Conservation (phyloP, 2,888 invertebrate genomes). For the Spatulosminthurus flaviceps region DNA sequence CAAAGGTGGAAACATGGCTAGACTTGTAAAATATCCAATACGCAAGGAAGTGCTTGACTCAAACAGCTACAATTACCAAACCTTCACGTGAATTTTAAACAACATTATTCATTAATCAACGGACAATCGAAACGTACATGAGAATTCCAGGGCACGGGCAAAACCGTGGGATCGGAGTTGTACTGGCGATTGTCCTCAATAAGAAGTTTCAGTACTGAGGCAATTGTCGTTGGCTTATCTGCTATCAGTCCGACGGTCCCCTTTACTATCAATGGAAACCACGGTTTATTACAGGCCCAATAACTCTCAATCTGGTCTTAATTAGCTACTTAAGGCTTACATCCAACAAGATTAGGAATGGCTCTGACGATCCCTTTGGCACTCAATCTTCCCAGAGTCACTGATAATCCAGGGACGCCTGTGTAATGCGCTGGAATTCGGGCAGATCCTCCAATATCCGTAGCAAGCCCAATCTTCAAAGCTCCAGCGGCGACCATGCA, state of each 20-base stretch:
- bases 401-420: conserved; percentile 67
- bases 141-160: neutral
- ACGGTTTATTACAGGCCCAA: no score
- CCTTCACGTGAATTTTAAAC: neutral
- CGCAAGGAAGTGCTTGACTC: conserved; percentile 52
- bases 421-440: conserved; percentile 68
- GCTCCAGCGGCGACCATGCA: conserved; percentile 66
- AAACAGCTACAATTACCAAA: conserved; percentile 3
- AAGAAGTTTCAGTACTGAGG: neutral
- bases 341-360: neutral
- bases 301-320: no score
- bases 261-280: no score
- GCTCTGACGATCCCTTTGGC: neutral
- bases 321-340: neutral
- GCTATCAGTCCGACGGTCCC: conserved; percentile 5
- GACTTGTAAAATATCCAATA: conserved; percentile 66
- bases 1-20: conserved; percentile 65
- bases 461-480: conserved; percentile 67
- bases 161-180: neutral
- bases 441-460: conserved; percentile 69
- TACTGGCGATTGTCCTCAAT: conserved; percentile 4
- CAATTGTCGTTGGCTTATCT: conserved; percentile 22
- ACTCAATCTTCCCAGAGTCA: conserved; percentile 65
- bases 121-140: neutral
- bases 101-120: neutral